Evolutionary conservation across 2,888 invertebrate species (phyloP), one percentile per base, ranked within the genome.

Genomic region (Cenopis cana): DNA sequence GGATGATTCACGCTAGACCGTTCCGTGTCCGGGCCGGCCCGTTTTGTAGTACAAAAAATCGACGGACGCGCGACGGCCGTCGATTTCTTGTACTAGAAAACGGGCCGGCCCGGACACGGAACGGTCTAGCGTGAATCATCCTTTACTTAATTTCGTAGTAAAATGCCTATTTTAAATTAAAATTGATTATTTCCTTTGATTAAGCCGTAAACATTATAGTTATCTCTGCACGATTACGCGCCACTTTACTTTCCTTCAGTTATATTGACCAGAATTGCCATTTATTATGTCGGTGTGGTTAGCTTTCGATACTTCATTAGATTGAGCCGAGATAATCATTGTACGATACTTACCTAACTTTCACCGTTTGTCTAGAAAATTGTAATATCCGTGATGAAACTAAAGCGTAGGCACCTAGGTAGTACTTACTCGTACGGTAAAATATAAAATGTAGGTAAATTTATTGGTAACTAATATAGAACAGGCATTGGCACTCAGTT

Each of bases 281-380:
- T 74, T 75, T 75, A 75, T 76, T 73, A 74, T 72, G 74, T 60
- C 73, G 73, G 65, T 75, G 77, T 65, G 79, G 79, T 78, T 77
- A 74, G 71, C 77, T 79, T 77, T 79, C 78, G 71, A 77, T 75
- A 74, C 72, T 74, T 49, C 68, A 64, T 73, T 74, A 75, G 67
- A 74, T 75, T 60, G 71, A 72, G 73, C 59, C 49, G 41, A 66
- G 49, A 67, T 71, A 61, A 55, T 66, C 59, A 59, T 65, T 20
- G 66, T 60, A 38, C 33, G 52, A 66, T 68, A 57, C 60, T 59
- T 49, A 36, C 17, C 10, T 41, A 60, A 55, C 71, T 71, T 71
- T 71, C 71, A 71, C 69, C 60, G 55, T 71, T 61, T 70, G 46
- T 66, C 59, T 66, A 59, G 59, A 54, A 70, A 70, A 65, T 59